phyloP scores from a whole-genome alignment of 2,888 invertebrate genomes.

The Cephus sareptanus region DNA sequence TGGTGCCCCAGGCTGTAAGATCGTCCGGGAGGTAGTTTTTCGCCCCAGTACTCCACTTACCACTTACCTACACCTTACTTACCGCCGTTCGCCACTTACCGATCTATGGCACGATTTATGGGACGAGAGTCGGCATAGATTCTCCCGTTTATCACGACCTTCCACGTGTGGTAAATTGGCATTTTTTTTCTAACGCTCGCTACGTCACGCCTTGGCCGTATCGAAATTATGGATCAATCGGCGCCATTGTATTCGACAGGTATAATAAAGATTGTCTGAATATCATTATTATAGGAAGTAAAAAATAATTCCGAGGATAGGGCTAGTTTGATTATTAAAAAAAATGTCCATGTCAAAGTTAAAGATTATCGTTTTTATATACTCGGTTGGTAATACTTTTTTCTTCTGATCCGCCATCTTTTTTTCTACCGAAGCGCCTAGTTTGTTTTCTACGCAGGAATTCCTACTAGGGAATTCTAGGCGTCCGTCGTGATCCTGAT shows the following conservation, averaged over 20 bases:
- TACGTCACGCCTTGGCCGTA: not conserved
- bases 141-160: not conserved
- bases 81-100: slow-evolving; percentile 23
- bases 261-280: not conserved
- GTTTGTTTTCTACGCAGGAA: not conserved
- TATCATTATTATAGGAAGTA: not conserved
- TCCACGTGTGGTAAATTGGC: not conserved
- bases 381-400: not conserved
- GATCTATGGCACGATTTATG: not conserved
- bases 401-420: not conserved
- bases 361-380: not conserved
- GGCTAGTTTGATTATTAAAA: not conserved
- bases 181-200: not conserved
- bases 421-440: too few relatives aligned
- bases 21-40: slow-evolving; percentile 54
- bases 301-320: too few relatives aligned
- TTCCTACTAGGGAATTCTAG: not conserved
- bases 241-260: not conserved
- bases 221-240: not conserved
- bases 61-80: slow-evolving; percentile 45
- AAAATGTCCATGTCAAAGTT: too few relatives aligned
- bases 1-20: not conserved
- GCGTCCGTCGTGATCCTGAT: not conserved
- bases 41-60: slow-evolving; percentile 63
- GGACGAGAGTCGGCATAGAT: not conserved